Evolutionary conservation across 2,888 invertebrate species (phyloP), one percentile per base, ranked within the genome.

Genomic region (Agonum fuliginosum): DNA sequence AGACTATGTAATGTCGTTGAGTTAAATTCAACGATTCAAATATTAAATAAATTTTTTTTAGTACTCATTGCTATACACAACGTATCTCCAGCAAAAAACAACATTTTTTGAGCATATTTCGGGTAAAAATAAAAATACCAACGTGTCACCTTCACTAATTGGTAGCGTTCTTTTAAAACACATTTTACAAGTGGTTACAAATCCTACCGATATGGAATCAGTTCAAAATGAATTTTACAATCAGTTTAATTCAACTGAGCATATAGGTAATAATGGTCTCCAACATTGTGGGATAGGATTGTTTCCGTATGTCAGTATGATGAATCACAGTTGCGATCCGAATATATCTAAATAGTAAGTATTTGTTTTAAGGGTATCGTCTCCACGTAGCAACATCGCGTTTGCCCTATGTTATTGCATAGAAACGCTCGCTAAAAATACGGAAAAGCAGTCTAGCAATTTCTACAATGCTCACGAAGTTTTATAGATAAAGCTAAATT

Each of bases 291-390:
- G 95, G 0, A 93, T 95, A 1, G 96, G 93, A 0, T 94, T 97
- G 83, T 96, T 94, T 85, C 95, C 97, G 0, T 92, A 95, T 0
- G 92, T 95, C 0, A 95, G 96, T 82, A 92, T 97, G 88, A 94
- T 97, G 92, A 98, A 98, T 86, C 98, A 98, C 87, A 94, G 96
- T 0, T 98, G 98, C 85, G 92, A 94, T 80, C 93, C 96, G 3
- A 94, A 93, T 82, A 93, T 97, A 78, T 91, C 92, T 70, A 92
- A 92, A 82, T 91, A 91, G 93, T 94, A 85, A 85, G 84, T 84
- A 22, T 0, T 0, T 19, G 4, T 22, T 20, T 2, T 8, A 20
- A 37, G 0, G 0, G 1, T n/a, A n/a, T n/a, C n/a, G n/a, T n/a
- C n/a, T n/a, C n/a, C n/a, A n/a, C n/a, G n/a, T n/a, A n/a, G n/a